Conservation (phyloP, 2,113 vertebrate genomes). For the Hirundichthys speculiger region DNA sequence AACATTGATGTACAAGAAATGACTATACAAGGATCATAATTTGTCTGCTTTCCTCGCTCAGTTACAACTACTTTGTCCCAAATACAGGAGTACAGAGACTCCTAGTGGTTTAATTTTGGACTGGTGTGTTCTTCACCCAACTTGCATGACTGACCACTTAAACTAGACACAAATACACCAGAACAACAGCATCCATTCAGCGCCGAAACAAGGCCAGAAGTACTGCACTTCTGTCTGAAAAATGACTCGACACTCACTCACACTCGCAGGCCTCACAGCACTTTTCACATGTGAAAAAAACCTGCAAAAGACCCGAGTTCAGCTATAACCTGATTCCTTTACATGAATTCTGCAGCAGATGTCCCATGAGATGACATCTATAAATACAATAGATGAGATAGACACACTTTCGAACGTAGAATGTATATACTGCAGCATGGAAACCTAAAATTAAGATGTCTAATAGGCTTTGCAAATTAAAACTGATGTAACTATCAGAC, state of each 20-base stretch:
- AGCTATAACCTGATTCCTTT: too few relatives aligned
- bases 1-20: not conserved
- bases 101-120: slow-evolving; percentile 45
- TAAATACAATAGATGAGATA: too few relatives aligned
- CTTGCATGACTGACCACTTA: slow-evolving; percentile 50
- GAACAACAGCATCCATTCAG: slow-evolving; percentile 19
- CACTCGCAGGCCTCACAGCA: not conserved
- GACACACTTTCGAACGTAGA: too few relatives aligned
- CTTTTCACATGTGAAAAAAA: not conserved
- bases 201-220: slow-evolving; percentile 28
- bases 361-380: too few relatives aligned
- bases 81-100: slow-evolving; percentile 43
- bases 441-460: not conserved
- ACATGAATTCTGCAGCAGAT: not conserved
- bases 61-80: not conserved
- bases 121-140: slow-evolving; percentile 2
- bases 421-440: too few relatives aligned
- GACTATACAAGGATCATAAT: too few relatives aligned
- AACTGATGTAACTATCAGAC: too few relatives aligned
- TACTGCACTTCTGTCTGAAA: slow-evolving; percentile 5
- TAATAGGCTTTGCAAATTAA: not conserved
- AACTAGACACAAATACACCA: slow-evolving; percentile 28
- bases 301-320: not conserved
- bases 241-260: not conserved
- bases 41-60: not conserved